These are phyloP conservation scores for Drosophila pseudotakahashii DNA, from an alignment of 2,888 invertebrate species.

Conservation along the genomic window DNA sequence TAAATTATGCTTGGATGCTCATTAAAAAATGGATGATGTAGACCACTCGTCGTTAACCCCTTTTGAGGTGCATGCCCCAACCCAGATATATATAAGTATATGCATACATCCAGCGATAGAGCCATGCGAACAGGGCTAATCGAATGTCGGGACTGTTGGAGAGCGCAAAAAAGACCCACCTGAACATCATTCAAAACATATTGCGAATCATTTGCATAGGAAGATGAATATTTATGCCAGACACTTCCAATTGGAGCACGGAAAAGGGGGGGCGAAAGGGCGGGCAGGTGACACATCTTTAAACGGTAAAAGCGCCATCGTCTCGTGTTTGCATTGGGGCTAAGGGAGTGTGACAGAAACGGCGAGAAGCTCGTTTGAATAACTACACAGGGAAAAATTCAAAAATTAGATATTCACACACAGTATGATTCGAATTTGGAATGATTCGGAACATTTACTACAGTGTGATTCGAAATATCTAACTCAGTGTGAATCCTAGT, in stretches of 20 bases:
- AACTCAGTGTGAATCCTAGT: too few species aligned
- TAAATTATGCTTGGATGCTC: constrained; percentile 34
- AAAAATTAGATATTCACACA: too few species aligned
- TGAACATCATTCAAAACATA: constrained; percentile 38
- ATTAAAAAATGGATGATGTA: constrained; percentile 19
- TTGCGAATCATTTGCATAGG: constrained; percentile 68
- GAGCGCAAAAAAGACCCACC: constrained; percentile 17
- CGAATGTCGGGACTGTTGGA: constrained; percentile 26
- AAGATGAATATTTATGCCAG: constrained; percentile 71
- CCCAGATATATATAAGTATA: background rate
- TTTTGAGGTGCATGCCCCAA: constrained; percentile 31
- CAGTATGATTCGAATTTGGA: too few species aligned
- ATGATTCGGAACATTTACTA: too few species aligned
- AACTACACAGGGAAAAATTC: background rate
- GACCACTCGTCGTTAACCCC: constrained; percentile 58
- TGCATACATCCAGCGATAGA: constrained; percentile 1
- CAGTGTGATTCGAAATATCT: too few species aligned
- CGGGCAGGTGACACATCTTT: constrained; percentile 28
- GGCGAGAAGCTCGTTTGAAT: constrained; percentile 17
- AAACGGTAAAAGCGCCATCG: constrained; percentile 43
- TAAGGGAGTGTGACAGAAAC: background rate
- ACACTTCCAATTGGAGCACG: constrained; percentile 48
- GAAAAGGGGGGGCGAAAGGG: background rate
- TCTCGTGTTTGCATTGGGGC: constrained; percentile 16
- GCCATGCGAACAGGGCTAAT: constrained; percentile 27